Conservation (phyloP, 2,888 invertebrate genomes). For the Patella ulyssiponensis region DNA sequence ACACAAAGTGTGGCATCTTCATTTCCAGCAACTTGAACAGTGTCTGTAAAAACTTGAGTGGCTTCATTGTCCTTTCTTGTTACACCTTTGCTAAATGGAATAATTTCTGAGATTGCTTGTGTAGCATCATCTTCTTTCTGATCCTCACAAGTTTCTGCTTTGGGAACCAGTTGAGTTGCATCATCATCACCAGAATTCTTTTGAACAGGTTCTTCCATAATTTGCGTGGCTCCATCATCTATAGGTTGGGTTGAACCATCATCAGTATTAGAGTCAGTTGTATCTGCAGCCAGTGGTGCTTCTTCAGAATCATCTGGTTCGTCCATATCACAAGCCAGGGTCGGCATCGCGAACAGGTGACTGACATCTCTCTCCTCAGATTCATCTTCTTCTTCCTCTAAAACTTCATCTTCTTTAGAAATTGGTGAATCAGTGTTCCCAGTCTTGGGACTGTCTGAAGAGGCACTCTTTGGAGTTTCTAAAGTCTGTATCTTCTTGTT, state of each 20-base stretch:
- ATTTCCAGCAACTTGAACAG: constrained; percentile 18
- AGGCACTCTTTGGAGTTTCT: not conserved
- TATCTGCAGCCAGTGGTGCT: constrained; percentile 15
- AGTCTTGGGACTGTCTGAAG: not conserved
- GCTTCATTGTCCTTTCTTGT: not conserved
- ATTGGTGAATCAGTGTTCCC: not conserved
- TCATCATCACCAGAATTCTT: constrained; percentile 22
- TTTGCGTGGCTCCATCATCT: constrained; percentile 12
- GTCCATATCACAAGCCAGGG: constrained; percentile 49
- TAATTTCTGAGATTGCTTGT: constrained; percentile 27
- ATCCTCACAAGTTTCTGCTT: not conserved
- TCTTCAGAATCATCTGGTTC: constrained; percentile 16
- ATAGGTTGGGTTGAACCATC: constrained; percentile 1
- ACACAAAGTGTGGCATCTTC: constrained; percentile 28
- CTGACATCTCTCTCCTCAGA: constrained; percentile 41
- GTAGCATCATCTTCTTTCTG: constrained; percentile 14
- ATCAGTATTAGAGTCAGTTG: constrained; percentile 16
- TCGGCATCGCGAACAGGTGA: constrained; percentile 49
- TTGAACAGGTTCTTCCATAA: not conserved
- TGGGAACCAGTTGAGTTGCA: constrained; percentile 29
- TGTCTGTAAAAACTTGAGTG: constrained; percentile 12
- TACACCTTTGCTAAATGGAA: constrained; percentile 18
- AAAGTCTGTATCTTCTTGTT: no score
- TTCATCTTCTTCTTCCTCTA: constrained; percentile 36
- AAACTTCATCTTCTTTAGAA: constrained; percentile 35